Percentiles rank a stretch among this genome's conserved stretches.
Conservation (phyloP, 1,140 invertebrate species). For the Cepaea nemoralis region DNA sequence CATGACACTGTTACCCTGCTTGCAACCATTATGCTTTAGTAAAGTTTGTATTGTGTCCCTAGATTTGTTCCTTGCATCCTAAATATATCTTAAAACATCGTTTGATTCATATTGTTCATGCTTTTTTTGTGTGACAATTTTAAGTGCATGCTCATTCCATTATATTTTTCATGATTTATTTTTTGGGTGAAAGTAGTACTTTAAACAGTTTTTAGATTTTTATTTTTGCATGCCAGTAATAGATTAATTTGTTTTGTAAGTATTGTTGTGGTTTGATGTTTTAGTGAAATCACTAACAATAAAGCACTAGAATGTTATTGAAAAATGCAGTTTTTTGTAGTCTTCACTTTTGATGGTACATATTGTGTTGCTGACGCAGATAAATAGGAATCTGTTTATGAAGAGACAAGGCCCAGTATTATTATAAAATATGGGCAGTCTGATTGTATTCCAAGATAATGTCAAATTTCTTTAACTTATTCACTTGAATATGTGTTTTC, state of each 20-base stretch:
- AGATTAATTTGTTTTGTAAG: background rate
- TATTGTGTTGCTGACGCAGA: too few relatives aligned
- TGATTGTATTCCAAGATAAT: too few relatives aligned
- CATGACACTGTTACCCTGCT: slow-evolving; percentile 39
- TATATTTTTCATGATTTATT: background rate
- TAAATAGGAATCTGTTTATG: too few relatives aligned
- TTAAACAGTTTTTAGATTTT: background rate
- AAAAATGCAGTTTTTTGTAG: too few relatives aligned
- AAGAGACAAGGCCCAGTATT: too few relatives aligned
- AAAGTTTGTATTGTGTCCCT: slow-evolving; percentile 17
- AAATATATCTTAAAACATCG: background rate
- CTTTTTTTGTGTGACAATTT: too few relatives aligned
- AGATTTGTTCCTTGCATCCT: slow-evolving; percentile 20
- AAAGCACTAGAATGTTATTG: too few relatives aligned
- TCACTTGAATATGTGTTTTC: too few relatives aligned
- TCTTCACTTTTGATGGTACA: background rate
- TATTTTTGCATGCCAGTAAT: background rate
- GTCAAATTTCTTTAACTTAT: too few relatives aligned
- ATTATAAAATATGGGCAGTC: too few relatives aligned
- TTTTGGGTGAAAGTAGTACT: background rate
- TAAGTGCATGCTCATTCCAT: background rate
- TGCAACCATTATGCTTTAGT: slow-evolving; percentile 38
- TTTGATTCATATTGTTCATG: too few relatives aligned
- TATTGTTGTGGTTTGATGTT: background rate
- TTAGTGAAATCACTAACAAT: background rate